Evolutionary conservation across 2,113 vertebrate genomes (phyloP), one percentile per base, ranked within the genome.

Genomic region (Channa argus): DNA sequence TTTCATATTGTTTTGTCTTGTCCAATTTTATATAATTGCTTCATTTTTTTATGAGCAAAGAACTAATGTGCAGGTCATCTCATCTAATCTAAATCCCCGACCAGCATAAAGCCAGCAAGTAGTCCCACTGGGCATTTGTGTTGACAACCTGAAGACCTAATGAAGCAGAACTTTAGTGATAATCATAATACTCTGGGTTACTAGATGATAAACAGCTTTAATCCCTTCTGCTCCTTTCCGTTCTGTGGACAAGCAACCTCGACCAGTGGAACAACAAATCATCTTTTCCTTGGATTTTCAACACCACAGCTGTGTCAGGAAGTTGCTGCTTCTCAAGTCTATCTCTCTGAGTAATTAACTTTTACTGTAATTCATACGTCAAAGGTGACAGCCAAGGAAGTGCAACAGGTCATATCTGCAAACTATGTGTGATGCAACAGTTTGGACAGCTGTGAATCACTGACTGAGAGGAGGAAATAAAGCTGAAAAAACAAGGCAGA

Each of bases 81-180:
- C 15, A 53, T 65, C 39, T 45, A 2, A 15, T 4, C 33, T 52
- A 13, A 64, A 71, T 58, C 46, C n/a, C 4, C 0, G 2, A 51
- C 54, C 45, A 71, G 65, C 52, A 43, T 43, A 66, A 36, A 15
- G 24, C 37, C 2, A 58, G 24, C 46, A 5, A 4, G 6, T 43
- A 41, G 43, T 37, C 59, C 51, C 37, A 41, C 0, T 41, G 6
- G 37, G 6, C 13, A 9, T 54, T 53, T 45, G 39, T 46, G 24
- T 13, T 36, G 37, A 24, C 53, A 12, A 50, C 37, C 37, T 36
- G 37, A 36, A 41, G 15, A 72, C 41, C 68, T 60, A 13, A 72
- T 64, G 52, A 61, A 54, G 61, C 24, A 45, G 15, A 41, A 39
- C 7, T 56, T 64, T 36, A 58, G n/a, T 49, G 56, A 24, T 56